Conservation (phyloP, 2,797 vertebrate genomes). For the Micromesistius poutassou region DNA sequence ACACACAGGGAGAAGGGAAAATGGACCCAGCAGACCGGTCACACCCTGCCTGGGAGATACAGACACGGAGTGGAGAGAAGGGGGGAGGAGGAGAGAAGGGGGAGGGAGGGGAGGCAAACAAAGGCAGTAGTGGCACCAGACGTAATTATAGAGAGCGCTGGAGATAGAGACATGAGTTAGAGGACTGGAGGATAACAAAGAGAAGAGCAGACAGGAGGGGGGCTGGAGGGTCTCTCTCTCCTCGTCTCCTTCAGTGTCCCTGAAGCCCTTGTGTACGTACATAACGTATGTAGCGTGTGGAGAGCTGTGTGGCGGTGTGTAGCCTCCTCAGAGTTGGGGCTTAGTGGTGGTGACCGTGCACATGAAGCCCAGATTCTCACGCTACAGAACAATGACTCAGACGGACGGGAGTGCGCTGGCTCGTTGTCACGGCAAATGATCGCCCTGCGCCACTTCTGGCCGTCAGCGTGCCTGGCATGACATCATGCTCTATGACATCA, state of each 20-base stretch:
- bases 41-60: conserved; percentile 21
- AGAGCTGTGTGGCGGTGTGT: not conserved
- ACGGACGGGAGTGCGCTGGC: conserved; percentile 8
- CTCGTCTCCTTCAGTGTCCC: too few species aligned
- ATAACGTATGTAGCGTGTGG: not conserved
- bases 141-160: conserved; percentile 18
- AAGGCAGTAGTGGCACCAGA: conserved; percentile 22
- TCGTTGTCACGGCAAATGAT: conserved; percentile 16
- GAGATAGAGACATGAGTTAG: conserved; percentile 17
- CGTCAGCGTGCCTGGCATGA: not conserved
- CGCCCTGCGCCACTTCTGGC: conserved; percentile 12
- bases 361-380: too few species aligned
- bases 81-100: not conserved
- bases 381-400: not conserved
- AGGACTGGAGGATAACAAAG: conserved; percentile 9
- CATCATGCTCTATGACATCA: too few species aligned
- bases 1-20: conserved; percentile 8
- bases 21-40: conserved; percentile 17
- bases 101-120: conserved; percentile 9
- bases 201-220: not conserved
- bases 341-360: too few species aligned
- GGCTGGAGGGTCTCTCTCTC: too few species aligned
- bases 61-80: conserved; percentile 9
- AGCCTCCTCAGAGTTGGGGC: not conserved
- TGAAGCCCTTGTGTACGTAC: not conserved